Conservation (phyloP, 2,797 vertebrate genomes). For the Paramormyrops hopkinsi region DNA sequence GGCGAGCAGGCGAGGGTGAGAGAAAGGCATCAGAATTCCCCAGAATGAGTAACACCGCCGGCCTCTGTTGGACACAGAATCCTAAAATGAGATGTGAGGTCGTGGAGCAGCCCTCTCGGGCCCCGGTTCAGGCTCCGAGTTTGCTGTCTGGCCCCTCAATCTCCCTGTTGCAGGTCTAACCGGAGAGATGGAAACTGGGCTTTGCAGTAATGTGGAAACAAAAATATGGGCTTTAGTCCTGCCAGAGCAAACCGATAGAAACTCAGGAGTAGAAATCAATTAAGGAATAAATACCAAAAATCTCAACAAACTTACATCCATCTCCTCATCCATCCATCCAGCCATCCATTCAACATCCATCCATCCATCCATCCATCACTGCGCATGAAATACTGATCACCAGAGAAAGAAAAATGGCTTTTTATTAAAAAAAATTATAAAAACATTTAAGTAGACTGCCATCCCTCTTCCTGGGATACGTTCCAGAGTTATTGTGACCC, state of each 20-base stretch:
- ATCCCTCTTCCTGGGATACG: background rate
- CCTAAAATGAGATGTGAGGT: slow-evolving; percentile 78
- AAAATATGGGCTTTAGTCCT: background rate
- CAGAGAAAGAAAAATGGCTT: background rate
- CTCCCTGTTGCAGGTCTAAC: background rate
- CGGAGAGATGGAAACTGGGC: background rate
- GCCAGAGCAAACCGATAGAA: background rate
- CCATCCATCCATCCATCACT: background rate
- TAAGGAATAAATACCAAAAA: background rate
- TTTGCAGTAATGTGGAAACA: background rate
- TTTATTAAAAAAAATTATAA: background rate
- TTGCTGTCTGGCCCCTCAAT: background rate
- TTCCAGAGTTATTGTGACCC: background rate
- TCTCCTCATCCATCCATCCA: background rate
- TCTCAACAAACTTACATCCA: background rate
- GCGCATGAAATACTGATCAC: background rate
- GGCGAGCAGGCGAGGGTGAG: slow-evolving; percentile 54
- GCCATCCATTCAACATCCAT: background rate
- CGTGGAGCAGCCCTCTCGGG: slow-evolving; percentile 62
- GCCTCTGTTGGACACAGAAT: slow-evolving; percentile 81
- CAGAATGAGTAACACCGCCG: slow-evolving; percentile 66
- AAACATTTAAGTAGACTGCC: background rate
- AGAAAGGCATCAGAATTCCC: slow-evolving; percentile 72
- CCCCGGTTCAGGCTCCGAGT: slow-evolving; percentile 53
- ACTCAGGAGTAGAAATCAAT: background rate